Percentiles rank a stretch among this genome's conserved stretches.
Conservation (phyloP, 2,888 invertebrate species). For the Lucinisca nassula region DNA sequence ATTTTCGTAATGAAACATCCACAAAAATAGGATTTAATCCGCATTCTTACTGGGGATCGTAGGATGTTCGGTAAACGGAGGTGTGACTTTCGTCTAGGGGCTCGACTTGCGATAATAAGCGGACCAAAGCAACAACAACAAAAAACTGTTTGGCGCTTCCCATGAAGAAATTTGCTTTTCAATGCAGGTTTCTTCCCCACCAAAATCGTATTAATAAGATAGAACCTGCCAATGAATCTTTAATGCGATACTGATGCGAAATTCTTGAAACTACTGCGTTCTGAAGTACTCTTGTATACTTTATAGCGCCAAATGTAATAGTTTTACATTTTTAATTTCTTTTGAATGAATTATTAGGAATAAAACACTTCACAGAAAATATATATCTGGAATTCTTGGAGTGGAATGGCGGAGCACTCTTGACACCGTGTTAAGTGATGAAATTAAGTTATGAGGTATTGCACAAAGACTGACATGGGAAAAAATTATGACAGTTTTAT, state of each 20-base stretch:
- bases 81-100: too few relatives aligned
- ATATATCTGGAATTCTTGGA: neutral
- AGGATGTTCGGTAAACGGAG: too few relatives aligned
- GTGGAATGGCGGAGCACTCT: conserved; percentile 1
- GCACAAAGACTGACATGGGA: neutral
- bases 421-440: conserved; percentile 7
- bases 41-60: too few relatives aligned
- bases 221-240: neutral
- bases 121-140: too few relatives aligned
- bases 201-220: too few relatives aligned
- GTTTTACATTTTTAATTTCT: conserved; percentile 3
- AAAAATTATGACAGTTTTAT: neutral
- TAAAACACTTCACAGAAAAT: neutral
- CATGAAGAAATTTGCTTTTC: too few relatives aligned
- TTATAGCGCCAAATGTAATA: neutral
- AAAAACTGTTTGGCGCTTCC: too few relatives aligned
- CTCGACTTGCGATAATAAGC: too few relatives aligned
- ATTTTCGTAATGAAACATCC: too few relatives aligned
- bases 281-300: neutral
- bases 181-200: too few relatives aligned
- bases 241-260: neutral
- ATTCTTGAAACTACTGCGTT: neutral
- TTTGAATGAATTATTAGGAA: neutral
- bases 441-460: conserved; percentile 5
- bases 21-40: too few relatives aligned